Evolutionary conservation across 2,797 vertebrate genomes (phyloP).

Genomic region (Sebastes taczanowskii): DNA sequence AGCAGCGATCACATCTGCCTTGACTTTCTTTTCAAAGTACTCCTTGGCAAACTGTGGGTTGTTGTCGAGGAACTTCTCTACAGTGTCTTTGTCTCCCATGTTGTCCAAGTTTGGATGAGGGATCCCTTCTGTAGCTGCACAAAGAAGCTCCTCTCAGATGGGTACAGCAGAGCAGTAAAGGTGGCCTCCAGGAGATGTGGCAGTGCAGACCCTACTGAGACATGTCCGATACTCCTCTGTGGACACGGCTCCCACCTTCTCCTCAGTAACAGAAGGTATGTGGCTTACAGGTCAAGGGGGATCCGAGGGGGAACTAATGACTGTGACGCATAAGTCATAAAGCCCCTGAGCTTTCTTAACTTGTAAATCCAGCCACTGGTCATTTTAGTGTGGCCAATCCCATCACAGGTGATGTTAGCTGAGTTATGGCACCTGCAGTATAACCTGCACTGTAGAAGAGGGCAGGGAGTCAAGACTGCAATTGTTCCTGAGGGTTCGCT

Average conservation of each 20-base stretch:
- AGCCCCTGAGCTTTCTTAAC: constrained; percentile 86
- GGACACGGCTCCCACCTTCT: constrained; percentile 63
- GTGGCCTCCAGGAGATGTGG: constrained; percentile 10
- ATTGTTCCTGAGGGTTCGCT: not conserved
- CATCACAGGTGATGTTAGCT: constrained; percentile 52
- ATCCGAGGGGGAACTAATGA: constrained; percentile 85
- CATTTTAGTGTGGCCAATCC: constrained; percentile 79
- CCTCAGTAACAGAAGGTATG: constrained; percentile 83
- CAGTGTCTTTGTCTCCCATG: constrained; percentile 87
- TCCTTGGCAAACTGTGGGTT: constrained; percentile 89
- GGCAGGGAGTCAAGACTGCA: not conserved
- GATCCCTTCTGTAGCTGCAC: not conserved
- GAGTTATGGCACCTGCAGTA: constrained; percentile 50
- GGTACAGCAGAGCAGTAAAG: constrained; percentile 5
- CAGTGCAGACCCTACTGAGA: constrained; percentile 20
- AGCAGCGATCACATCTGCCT: constrained; percentile 77
- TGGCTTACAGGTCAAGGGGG: constrained; percentile 86
- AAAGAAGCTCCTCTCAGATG: constrained; percentile 63
- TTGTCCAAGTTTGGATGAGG: constrained; percentile 19
- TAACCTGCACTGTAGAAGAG: constrained; percentile 18
- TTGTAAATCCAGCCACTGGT: constrained; percentile 83
- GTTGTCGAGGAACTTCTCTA: constrained; percentile 90
- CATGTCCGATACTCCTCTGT: constrained; percentile 28
- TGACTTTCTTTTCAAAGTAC: constrained; percentile 87
- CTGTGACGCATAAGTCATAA: constrained; percentile 87